These are phyloP conservation scores for Arbacia lixula DNA, from an alignment of 53 echinoderm and acorn worm species.

Conservation along the genomic window DNA sequence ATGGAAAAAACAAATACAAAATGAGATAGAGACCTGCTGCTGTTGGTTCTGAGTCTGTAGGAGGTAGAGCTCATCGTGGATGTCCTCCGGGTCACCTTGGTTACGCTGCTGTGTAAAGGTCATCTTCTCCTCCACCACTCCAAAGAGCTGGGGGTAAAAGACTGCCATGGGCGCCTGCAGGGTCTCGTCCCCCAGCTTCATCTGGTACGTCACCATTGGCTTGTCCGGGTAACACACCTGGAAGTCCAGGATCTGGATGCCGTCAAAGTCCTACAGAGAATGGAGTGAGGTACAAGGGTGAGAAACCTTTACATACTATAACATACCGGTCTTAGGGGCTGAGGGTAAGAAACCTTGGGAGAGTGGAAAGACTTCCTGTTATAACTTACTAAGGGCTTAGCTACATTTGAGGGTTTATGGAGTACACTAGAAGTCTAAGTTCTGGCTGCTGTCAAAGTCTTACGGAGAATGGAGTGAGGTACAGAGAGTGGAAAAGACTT, in stretches of 20 bases:
- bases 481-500: no score
- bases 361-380: no score
- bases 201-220: slow-evolving; percentile 89
- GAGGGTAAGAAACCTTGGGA: no score
- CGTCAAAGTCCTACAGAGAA: slow-evolving; percentile 85
- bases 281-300: background rate
- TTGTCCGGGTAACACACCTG: slow-evolving; percentile 92
- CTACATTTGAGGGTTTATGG: no score
- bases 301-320: background rate
- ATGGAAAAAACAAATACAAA: no score
- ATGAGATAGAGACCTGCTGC: slow-evolving; percentile 69
- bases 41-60: slow-evolving; percentile 94
- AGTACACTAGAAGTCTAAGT: no score
- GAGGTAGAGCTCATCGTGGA: slow-evolving; percentile 92
- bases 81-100: slow-evolving; percentile 95
- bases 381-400: no score
- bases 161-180: slow-evolving; percentile 95
- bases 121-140: slow-evolving; percentile 83
- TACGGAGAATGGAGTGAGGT: no score
- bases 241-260: slow-evolving; percentile 87
- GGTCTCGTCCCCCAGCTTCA: slow-evolving; percentile 96
- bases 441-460: no score
- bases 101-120: slow-evolving; percentile 92
- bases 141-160: slow-evolving; percentile 91
- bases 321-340: no score